Conservation (phyloP, 2,888 invertebrate genomes). For the Melangyna quadrimaculata region DNA sequence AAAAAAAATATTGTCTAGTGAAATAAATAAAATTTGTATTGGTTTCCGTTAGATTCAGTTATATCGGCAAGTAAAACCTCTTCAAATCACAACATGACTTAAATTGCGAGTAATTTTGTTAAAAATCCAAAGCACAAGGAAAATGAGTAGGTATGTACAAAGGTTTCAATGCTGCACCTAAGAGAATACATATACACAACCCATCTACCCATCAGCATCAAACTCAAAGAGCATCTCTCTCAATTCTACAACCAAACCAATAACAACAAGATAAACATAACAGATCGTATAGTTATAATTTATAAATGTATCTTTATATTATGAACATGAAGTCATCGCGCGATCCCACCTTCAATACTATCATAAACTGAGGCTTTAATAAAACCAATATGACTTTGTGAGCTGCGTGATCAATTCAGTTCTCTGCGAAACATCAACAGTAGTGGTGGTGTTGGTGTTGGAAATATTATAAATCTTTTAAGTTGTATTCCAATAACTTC, state of each 20-base stretch:
- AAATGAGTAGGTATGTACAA: neutral
- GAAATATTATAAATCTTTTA: constrained; percentile 15
- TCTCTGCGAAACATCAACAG: constrained; percentile 52
- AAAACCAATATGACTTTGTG: constrained; percentile 41
- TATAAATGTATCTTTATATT: constrained; percentile 17
- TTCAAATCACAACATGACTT: neutral
- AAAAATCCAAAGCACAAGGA: neutral
- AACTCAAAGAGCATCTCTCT: neutral
- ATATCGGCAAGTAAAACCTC: neutral
- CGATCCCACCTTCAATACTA: constrained; percentile 57
- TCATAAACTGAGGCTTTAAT: constrained; percentile 15
- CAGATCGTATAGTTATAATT: neutral
- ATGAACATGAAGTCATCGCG: constrained; percentile 61
- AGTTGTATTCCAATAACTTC: neutral
- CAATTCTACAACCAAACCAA: constrained; percentile 1
- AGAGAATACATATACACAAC: constrained; percentile 2
- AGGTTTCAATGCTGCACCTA: neutral
- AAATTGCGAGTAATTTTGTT: neutral
- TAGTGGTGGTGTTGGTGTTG: constrained; percentile 49
- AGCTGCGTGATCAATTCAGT: constrained; percentile 56
- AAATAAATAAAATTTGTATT: neutral
- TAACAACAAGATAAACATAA: neutral
- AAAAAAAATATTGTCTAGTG: no score
- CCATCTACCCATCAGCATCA: no score
- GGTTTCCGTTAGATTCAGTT: neutral